These are phyloP conservation scores for Ophion ellenae DNA, from an alignment of 2,888 invertebrate genomes.

Conservation along the genomic window DNA sequence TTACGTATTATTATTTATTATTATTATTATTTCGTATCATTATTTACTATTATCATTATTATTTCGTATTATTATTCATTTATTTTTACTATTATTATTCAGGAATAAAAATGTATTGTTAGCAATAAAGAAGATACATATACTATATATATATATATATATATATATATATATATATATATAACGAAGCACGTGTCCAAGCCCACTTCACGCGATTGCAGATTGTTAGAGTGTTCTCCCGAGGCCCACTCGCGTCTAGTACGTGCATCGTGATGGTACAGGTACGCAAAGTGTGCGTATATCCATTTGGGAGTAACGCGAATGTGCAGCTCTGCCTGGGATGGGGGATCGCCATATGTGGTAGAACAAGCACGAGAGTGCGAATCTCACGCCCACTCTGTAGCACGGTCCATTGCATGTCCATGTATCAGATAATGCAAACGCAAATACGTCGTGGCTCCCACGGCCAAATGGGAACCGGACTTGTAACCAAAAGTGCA, in stretches of 20 bases:
- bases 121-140: too few relatives aligned
- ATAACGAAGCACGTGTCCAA: neutral
- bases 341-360: slow-evolving; percentile 44
- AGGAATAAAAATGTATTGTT: too few relatives aligned
- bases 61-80: too few relatives aligned
- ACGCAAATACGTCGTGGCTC: slow-evolving; percentile 8
- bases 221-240: slow-evolving; percentile 12
- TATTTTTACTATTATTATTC: too few relatives aligned
- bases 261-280: neutral
- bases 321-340: slow-evolving; percentile 31
- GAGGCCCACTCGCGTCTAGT: slow-evolving; percentile 16
- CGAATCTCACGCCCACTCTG: slow-evolving; percentile 2
- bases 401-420: slow-evolving; percentile 5
- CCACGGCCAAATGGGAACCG: slow-evolving; percentile 62
- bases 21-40: too few relatives aligned
- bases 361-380: slow-evolving; percentile 6
- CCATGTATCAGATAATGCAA: neutral
- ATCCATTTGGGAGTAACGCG: slow-evolving; percentile 30
- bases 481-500: slow-evolving; percentile 65
- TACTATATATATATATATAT: too few relatives aligned
- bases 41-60: too few relatives aligned
- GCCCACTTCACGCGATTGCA: slow-evolving; percentile 22
- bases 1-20: too few relatives aligned
- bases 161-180: neutral
- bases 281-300: neutral